Evolutionary conservation across 2,888 invertebrate species (phyloP).

Genomic region (Neoaliturus tenellus): DNA sequence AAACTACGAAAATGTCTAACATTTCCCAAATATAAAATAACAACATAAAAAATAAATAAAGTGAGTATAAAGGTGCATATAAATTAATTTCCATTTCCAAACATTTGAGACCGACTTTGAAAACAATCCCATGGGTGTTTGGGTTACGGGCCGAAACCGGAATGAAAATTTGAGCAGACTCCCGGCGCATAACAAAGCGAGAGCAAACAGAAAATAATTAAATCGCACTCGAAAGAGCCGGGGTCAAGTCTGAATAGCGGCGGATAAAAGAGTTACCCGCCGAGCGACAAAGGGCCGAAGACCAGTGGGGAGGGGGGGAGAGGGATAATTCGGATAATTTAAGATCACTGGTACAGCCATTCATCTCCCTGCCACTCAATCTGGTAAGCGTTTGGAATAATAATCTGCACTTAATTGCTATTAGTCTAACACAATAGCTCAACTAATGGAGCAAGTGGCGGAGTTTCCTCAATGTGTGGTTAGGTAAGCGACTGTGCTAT

Average conservation of each 20-base stretch:
- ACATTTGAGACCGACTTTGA: too few species aligned
- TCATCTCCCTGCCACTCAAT: background rate
- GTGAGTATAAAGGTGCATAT: too few species aligned
- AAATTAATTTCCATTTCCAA: too few species aligned
- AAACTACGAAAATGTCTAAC: too few species aligned
- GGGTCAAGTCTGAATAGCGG: conserved; percentile 2
- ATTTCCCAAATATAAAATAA: too few species aligned
- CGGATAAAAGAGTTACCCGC: conserved; percentile 24
- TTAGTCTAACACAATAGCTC: too few species aligned
- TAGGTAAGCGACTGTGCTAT: too few species aligned
- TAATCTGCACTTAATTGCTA: background rate
- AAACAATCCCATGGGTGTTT: background rate
- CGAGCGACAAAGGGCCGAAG: conserved; percentile 12
- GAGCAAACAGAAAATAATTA: conserved; percentile 33
- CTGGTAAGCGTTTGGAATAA: background rate
- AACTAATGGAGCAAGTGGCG: too few species aligned
- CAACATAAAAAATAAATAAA: too few species aligned
- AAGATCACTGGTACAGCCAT: background rate
- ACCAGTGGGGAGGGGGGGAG: background rate
- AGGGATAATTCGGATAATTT: conserved; percentile 35
- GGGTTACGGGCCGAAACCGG: background rate
- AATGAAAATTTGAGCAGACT: background rate
- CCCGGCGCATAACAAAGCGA: conserved; percentile 3
- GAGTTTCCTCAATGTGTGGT: too few species aligned
- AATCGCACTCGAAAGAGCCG: conserved; percentile 16